phyloP scores from a whole-genome alignment of 2,888 invertebrate species.

The Trissolcus japonicus region DNA sequence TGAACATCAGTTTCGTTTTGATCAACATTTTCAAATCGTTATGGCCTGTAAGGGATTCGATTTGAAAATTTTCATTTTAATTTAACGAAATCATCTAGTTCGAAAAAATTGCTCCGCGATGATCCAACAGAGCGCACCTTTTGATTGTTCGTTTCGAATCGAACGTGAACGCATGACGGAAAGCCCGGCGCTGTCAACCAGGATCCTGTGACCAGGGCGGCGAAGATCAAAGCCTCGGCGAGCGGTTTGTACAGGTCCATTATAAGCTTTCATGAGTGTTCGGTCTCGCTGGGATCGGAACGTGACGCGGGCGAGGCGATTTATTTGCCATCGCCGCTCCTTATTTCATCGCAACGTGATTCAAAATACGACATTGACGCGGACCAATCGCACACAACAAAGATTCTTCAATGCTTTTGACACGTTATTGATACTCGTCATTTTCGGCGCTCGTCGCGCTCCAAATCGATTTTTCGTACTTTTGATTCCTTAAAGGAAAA shows the following conservation, averaged over 20 bases:
- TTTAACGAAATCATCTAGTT: conserved; percentile 8
- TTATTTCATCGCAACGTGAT: conserved; percentile 75
- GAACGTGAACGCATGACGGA: conserved; percentile 53
- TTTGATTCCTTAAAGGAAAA: conserved; percentile 16
- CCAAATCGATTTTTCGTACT: conserved; percentile 28
- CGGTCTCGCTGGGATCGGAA: conserved; percentile 71
- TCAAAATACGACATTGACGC: conserved; percentile 56
- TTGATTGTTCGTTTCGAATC: conserved; percentile 59
- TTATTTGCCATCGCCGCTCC: conserved; percentile 76
- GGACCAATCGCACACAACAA: conserved; percentile 41
- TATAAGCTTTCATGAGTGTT: conserved; percentile 72
- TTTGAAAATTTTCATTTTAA: no score
- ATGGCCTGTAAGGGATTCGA: no score
- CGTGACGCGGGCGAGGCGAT: conserved; percentile 75
- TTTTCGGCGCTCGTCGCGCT: conserved; percentile 5
- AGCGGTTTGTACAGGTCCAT: conserved; percentile 72
- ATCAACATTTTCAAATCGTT: not conserved
- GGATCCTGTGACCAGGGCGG: conserved; percentile 66
- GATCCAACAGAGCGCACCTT: conserved; percentile 37
- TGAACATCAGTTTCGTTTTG: not conserved
- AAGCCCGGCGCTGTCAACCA: conserved; percentile 64
- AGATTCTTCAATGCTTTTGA: conserved; percentile 34
- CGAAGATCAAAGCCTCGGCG: conserved; percentile 71
- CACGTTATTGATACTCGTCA: conserved; percentile 39
- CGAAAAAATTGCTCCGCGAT: conserved; percentile 53